Evolutionary conservation across 2,888 invertebrate genomes (phyloP).

Genomic region (Ethmia dodecea): DNA sequence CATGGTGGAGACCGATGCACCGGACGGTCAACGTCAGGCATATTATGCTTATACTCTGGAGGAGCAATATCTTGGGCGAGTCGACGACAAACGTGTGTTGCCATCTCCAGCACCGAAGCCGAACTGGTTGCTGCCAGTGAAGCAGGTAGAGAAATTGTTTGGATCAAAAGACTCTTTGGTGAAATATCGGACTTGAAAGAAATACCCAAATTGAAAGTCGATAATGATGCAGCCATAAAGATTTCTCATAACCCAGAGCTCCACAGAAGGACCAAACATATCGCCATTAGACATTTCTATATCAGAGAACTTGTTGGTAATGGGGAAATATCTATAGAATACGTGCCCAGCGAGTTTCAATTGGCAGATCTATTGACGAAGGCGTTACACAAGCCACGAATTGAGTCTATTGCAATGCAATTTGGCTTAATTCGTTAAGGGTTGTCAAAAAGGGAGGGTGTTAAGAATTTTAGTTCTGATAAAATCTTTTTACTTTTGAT

Average conservation of each 20-base stretch:
- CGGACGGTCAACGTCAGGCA: not conserved
- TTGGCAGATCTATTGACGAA: not conserved
- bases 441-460: too few relatives aligned
- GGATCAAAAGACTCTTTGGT: not conserved
- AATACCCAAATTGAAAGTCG: not conserved
- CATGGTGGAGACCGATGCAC: not conserved
- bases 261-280: not conserved
- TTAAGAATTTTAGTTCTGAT: too few relatives aligned
- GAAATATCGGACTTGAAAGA: not conserved
- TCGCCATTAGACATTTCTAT: not conserved
- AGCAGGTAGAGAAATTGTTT: not conserved
- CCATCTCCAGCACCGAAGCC: not conserved
- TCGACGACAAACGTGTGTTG: not conserved
- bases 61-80: not conserved
- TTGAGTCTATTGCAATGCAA: too few relatives aligned
- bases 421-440: too few relatives aligned
- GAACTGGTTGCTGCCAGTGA: not conserved
- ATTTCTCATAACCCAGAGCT: not conserved
- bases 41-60: not conserved
- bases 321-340: not conserved
- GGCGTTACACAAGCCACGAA: not conserved
- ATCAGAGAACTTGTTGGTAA: not conserved
- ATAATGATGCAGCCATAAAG: not conserved
- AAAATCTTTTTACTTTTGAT: too few relatives aligned
- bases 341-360: not conserved